phyloP scores from a whole-genome alignment of 2,888 invertebrate genomes.

The Mythimna pallens region DNA sequence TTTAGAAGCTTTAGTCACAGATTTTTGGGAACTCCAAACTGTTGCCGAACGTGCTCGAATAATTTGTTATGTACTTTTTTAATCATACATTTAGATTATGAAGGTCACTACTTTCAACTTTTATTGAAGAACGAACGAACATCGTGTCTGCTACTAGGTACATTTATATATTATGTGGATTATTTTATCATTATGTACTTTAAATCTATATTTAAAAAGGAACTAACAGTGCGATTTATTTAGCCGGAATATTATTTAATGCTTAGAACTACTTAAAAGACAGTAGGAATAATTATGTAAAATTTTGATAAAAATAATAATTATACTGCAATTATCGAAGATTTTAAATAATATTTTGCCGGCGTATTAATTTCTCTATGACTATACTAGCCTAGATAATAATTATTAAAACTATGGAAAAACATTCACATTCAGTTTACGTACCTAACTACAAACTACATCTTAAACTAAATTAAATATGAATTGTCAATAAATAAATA shows the following conservation, averaged over 20 bases:
- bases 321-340: slow-evolving; percentile 37
- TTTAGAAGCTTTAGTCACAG: slow-evolving; percentile 81
- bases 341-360: slow-evolving; percentile 56
- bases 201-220: slow-evolving; percentile 84
- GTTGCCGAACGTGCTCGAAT: slow-evolving; percentile 39
- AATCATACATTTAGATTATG: slow-evolving; percentile 45
- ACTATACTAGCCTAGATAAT: slow-evolving; percentile 69
- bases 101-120: slow-evolving; percentile 43
- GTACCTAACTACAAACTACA: slow-evolving; percentile 73
- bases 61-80: slow-evolving; percentile 29
- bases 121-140: slow-evolving; percentile 36
- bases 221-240: slow-evolving; percentile 86
- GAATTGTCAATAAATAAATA: slow-evolving; percentile 88
- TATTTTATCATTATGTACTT: slow-evolving; percentile 72
- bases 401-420: slow-evolving; percentile 84
- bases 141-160: slow-evolving; percentile 58
- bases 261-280: slow-evolving; percentile 75
- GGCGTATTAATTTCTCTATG: slow-evolving; percentile 66
- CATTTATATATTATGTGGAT: slow-evolving; percentile 70
- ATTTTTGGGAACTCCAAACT: slow-evolving; percentile 59
- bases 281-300: slow-evolving; percentile 54
- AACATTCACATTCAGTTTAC: slow-evolving; percentile 79
- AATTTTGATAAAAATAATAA: slow-evolving; percentile 50
- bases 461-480: slow-evolving; percentile 80
- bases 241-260: slow-evolving; percentile 80